Conservation (phyloP, 2,888 invertebrate genomes). For the Athalia cordata region DNA sequence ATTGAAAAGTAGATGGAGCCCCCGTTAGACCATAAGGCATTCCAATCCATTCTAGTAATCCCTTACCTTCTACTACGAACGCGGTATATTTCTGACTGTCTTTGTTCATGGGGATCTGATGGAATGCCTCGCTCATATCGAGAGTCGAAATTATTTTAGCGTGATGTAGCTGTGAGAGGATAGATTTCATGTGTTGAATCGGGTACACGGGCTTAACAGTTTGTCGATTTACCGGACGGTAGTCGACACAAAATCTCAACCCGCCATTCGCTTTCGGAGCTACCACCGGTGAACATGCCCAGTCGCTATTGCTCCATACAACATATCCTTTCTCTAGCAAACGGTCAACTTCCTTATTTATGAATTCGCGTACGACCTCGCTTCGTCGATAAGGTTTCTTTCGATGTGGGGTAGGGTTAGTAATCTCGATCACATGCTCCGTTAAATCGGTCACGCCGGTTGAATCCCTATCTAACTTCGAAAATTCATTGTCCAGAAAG, state of each 20-base stretch:
- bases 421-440: slow-evolving; percentile 47
- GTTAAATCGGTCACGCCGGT: slow-evolving; percentile 47
- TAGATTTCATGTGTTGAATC: slow-evolving; percentile 45
- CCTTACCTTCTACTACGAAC: slow-evolving; percentile 50
- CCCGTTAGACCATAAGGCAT: slow-evolving; percentile 51
- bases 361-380: slow-evolving; percentile 45
- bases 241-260: slow-evolving; percentile 48
- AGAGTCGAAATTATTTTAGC: slow-evolving; percentile 50
- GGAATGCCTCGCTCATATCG: slow-evolving; percentile 49
- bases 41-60: slow-evolving; percentile 48
- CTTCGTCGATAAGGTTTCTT: slow-evolving; percentile 48
- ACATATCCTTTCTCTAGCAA: slow-evolving; percentile 43
- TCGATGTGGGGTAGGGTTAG: slow-evolving; percentile 45
- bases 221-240: slow-evolving; percentile 43
- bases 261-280: slow-evolving; percentile 45
- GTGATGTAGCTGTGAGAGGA: slow-evolving; percentile 45
- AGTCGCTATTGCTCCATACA: slow-evolving; percentile 49
- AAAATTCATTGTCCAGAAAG: slow-evolving; percentile 47
- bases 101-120: slow-evolving; percentile 49
- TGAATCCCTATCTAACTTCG: slow-evolving; percentile 43
- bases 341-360: slow-evolving; percentile 45
- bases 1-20: slow-evolving; percentile 50
- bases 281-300: slow-evolving; percentile 48
- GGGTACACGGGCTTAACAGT: slow-evolving; percentile 51
- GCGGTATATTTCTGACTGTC: slow-evolving; percentile 48